A percentile compares a stretch with the other conserved stretches of the same genome.
Conservation (phyloP, 2,797 vertebrate species). For the Myripristis jacobus region DNA sequence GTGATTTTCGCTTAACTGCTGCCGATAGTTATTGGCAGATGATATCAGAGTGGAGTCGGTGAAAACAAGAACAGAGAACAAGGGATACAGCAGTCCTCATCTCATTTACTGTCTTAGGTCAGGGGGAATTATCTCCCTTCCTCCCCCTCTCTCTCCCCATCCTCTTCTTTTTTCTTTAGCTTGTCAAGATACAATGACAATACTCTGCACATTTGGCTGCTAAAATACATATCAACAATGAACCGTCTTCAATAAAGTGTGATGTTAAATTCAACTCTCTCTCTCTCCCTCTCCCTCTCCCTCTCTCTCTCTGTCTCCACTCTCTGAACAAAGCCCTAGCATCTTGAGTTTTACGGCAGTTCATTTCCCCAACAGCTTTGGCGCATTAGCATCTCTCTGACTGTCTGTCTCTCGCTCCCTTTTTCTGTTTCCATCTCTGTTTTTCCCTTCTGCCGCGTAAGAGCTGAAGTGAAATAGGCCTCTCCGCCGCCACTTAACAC, state of each 20-base stretch:
- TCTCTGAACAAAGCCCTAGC: background rate
- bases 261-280: background rate
- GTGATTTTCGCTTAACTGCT: constrained; percentile 48
- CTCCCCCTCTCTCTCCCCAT: background rate
- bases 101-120: background rate
- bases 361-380: background rate
- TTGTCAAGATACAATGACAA: too few species aligned
- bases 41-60: constrained; percentile 26
- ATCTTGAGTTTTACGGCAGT: background rate
- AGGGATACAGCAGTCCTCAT: background rate
- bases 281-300: background rate
- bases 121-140: too few species aligned
- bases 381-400: too few species aligned
- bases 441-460: too few species aligned
- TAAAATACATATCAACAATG: too few species aligned
- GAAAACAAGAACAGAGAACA: background rate
- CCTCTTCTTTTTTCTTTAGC: background rate
- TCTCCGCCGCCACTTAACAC: constrained; percentile 15
- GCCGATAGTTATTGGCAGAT: constrained; percentile 39
- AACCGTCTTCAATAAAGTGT: background rate
- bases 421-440: background rate
- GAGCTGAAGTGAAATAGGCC: constrained; percentile 4
- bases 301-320: background rate
- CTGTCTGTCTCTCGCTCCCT: background rate
- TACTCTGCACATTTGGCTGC: background rate